Percentiles rank a stretch among this genome's conserved stretches.
Evolutionary conservation across 2,113 vertebrate genomes (phyloP).

Genomic region (Motacilla tschutschensis): DNA sequence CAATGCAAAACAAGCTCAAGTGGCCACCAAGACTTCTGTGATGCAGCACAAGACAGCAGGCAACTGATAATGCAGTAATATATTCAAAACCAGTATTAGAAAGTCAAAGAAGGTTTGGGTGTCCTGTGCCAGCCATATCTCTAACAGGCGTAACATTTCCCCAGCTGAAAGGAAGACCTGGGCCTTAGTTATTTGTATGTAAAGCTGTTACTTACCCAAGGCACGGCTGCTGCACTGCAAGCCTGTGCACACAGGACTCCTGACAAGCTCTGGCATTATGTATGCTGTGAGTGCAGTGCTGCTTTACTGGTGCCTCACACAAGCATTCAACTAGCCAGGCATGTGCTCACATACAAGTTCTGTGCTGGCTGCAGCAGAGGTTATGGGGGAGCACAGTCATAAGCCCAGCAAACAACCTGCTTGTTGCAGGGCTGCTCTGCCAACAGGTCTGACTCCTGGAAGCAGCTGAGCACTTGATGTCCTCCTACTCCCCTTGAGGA

Average conservation of each 20-base stretch:
- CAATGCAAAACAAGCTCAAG: not conserved
- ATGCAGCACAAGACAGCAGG: not conserved
- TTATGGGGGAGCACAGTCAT: rapidly evolving
- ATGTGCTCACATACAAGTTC: rapidly evolving
- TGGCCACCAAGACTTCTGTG: not conserved
- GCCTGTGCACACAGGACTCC: not conserved
- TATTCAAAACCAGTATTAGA: not conserved
- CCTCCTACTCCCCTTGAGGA: not conserved
- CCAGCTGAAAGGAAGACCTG: not conserved
- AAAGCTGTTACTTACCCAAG: not conserved
- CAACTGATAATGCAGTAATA: not conserved
- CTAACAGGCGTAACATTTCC: not conserved
- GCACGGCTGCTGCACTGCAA: not conserved
- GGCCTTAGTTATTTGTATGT: not conserved
- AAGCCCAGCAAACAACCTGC: not conserved
- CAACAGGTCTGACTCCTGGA: not conserved
- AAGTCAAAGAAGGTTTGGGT: not conserved
- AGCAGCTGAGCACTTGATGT: not conserved
- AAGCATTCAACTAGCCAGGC: not conserved
- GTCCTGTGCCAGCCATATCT: not conserved
- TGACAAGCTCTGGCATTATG: rapidly evolving
- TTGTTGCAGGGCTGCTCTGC: not conserved
- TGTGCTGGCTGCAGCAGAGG: not conserved
- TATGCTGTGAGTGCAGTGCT: rapidly evolving
- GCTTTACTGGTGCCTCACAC: not conserved